Evolutionary conservation across 2,888 invertebrate species (phyloP).

Genomic region (Sminthurinus aureus): DNA sequence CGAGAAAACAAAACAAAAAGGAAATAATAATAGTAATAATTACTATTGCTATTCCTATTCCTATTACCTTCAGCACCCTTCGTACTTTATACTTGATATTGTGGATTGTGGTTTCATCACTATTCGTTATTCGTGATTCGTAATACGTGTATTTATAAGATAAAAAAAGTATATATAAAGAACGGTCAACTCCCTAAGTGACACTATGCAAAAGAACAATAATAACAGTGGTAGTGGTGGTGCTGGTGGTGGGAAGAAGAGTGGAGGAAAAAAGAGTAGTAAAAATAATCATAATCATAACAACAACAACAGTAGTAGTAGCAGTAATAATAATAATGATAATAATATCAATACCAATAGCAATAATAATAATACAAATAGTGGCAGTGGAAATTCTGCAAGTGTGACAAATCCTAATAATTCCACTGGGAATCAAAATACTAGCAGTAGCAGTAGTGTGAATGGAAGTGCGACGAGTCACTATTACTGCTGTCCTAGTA

Average conservation of each 20-base stretch:
- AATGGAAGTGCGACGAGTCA: conserved; percentile 12
- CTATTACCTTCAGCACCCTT: neutral
- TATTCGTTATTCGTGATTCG: neutral
- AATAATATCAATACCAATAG: neutral
- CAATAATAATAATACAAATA: conserved; percentile 9
- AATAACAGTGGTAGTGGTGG: conserved; percentile 10
- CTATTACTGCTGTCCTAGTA: conserved; percentile 36
- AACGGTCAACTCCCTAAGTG: neutral
- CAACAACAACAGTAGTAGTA: conserved; percentile 12
- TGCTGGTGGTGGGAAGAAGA: conserved; percentile 23
- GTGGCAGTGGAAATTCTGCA: conserved; percentile 13
- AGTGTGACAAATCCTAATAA: conserved; percentile 30
- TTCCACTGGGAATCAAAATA: conserved; percentile 17
- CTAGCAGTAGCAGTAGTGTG: conserved; percentile 11
- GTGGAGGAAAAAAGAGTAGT: conserved; percentile 1
- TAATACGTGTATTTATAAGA: neutral
- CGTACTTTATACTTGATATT: conserved; percentile 4
- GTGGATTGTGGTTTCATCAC: neutral
- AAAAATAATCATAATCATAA: conserved; percentile 14
- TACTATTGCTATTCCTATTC: no score
- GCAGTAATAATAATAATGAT: conserved; percentile 4
- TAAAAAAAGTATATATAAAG: conserved; percentile 13
- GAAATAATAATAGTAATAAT: no score
- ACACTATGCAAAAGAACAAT: conserved; percentile 38
- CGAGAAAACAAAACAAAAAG: neutral